phyloP scores from a whole-genome alignment of 2,113 vertebrate species.

The Onychorhynchus coronatus region DNA sequence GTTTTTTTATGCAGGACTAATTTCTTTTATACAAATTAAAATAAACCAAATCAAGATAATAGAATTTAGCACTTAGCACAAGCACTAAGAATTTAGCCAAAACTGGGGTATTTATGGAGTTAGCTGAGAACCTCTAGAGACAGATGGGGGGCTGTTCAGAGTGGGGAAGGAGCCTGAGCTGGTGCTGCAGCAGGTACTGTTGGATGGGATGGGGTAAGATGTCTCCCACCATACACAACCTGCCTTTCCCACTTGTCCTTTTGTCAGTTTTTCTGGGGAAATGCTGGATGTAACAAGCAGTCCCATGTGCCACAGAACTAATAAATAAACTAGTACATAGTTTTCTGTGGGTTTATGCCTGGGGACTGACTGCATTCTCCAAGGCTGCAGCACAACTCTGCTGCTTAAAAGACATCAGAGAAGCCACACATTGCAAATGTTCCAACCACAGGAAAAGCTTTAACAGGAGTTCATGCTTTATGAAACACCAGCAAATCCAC shows the following conservation, averaged over 20 bases:
- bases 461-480: neutral
- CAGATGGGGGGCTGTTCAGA: neutral
- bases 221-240: accelerated
- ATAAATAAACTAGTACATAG: neutral
- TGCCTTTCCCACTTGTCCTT: neutral
- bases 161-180: neutral
- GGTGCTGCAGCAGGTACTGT: neutral
- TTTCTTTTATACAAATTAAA: neutral
- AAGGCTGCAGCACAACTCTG: neutral
- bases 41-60: neutral
- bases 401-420: constrained; percentile 2
- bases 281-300: neutral
- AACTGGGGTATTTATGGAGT: neutral
- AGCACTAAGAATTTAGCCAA: neutral
- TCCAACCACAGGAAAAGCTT: neutral
- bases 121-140: neutral
- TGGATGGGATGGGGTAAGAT: neutral
- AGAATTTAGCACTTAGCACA: neutral
- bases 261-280: neutral
- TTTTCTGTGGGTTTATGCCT: neutral
- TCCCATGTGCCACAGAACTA: neutral
- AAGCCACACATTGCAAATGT: neutral
- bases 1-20: neutral
- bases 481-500: neutral
- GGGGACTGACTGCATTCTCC: neutral